Percentiles rank a stretch among this genome's conserved stretches.
phyloP scores from a whole-genome alignment of 2,797 vertebrate genomes.

The Pseudochirops cupreus region DNA sequence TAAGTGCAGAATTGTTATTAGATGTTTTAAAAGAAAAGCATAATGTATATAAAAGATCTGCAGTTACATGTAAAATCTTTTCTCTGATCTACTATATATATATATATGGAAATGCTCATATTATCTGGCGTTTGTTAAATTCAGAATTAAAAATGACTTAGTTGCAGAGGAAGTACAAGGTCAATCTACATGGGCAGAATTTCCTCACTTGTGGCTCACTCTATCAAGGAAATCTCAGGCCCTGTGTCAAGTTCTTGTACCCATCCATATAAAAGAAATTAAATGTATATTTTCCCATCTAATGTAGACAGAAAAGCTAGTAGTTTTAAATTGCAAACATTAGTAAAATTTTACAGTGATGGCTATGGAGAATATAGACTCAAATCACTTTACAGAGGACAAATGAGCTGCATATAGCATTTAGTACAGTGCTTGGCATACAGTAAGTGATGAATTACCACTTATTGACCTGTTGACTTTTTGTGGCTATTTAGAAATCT shows the following conservation, averaged over 20 bases:
- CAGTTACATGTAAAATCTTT: background rate
- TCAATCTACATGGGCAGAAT: background rate
- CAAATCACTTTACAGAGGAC: slow-evolving; percentile 14
- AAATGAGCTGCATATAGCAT: background rate
- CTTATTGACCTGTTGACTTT: background rate
- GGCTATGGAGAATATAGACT: background rate
- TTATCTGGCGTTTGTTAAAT: background rate
- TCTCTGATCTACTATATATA: background rate
- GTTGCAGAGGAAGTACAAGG: background rate
- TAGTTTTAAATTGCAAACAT: background rate
- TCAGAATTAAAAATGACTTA: slow-evolving; percentile 26
- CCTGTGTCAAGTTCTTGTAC: background rate
- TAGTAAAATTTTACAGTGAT: slow-evolving; percentile 25
- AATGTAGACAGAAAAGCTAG: slow-evolving; percentile 2
- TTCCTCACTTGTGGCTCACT: background rate
- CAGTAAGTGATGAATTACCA: background rate
- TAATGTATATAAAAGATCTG: background rate
- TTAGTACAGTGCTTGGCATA: background rate
- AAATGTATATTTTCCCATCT: slow-evolving; percentile 23
- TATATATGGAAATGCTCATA: background rate
- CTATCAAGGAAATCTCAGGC: background rate
- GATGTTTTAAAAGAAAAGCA: background rate
- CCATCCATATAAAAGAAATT: slow-evolving; percentile 47
- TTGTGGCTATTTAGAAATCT: background rate
- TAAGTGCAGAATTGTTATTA: background rate